These are phyloP conservation scores for Paramormyrops kingsleyae DNA, from an alignment of 2,113 vertebrate species.

Conservation along the genomic window DNA sequence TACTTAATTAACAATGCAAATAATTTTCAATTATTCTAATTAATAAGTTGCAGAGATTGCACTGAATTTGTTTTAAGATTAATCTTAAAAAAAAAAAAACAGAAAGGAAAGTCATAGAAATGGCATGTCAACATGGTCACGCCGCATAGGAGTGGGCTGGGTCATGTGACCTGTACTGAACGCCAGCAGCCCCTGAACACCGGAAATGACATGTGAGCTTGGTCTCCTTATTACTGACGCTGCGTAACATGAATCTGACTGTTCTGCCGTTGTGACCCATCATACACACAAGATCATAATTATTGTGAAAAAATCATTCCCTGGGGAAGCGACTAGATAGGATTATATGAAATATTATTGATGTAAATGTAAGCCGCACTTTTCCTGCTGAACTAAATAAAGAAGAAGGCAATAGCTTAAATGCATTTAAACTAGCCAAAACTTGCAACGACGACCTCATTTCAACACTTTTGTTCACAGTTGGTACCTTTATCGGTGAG, in stretches of 20 bases:
- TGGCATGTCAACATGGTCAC: neutral
- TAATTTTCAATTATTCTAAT: neutral
- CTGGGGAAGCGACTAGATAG: neutral
- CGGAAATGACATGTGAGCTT: neutral
- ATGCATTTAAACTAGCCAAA: neutral
- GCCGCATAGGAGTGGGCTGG: neutral
- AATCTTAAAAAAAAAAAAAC: neutral
- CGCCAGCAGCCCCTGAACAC: neutral
- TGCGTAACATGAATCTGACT: neutral
- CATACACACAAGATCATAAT: neutral
- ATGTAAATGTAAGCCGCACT: neutral
- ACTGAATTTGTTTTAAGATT: neutral
- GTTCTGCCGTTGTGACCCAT: neutral
- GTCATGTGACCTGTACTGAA: neutral
- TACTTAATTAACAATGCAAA: neutral
- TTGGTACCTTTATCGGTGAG: neutral
- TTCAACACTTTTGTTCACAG: neutral
- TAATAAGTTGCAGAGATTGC: neutral
- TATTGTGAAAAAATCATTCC: neutral
- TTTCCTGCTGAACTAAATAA: neutral
- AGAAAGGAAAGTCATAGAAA: neutral
- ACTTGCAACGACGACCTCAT: neutral
- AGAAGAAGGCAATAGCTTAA: neutral
- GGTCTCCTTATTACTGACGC: neutral
- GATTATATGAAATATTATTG: neutral